These are phyloP conservation scores for Crematogaster levior DNA, from an alignment of 2,888 invertebrate genomes.

Conservation along the genomic window DNA sequence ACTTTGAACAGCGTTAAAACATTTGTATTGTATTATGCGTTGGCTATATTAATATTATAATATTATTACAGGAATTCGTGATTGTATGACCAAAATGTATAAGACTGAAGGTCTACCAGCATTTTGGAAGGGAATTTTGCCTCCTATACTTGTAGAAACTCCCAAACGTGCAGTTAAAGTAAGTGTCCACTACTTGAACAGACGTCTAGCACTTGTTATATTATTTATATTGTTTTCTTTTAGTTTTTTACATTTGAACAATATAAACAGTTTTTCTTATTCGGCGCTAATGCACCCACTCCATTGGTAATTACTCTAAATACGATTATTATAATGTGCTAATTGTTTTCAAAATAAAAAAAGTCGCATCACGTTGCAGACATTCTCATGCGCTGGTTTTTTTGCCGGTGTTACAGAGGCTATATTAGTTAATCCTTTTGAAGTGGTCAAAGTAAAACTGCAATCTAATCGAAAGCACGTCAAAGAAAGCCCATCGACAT, in stretches of 20 bases:
- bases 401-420: conserved; percentile 97
- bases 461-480: conserved; percentile 91
- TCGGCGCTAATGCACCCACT: conserved; percentile 91
- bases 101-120: conserved; percentile 93
- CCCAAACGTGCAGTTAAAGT: conserved; percentile 97
- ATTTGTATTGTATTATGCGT: neutral
- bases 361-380: conserved; percentile 87
- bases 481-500: conserved; percentile 91
- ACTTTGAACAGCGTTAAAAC: neutral
- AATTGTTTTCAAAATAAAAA: neutral
- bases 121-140: conserved; percentile 97
- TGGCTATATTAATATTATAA: neutral
- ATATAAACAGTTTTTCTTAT: conserved; percentile 94
- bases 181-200: conserved; percentile 61
- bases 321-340: neutral
- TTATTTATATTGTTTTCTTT: conserved; percentile 75
- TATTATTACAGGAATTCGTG: conserved; percentile 89
- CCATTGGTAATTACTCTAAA: conserved; percentile 89
- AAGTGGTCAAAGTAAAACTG: conserved; percentile 97
- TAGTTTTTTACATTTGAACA: conserved; percentile 97
- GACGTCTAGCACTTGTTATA: neutral
- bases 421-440: conserved; percentile 96
- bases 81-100: conserved; percentile 96
- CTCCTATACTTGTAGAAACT: conserved; percentile 97
- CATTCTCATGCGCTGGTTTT: conserved; percentile 95